phyloP scores from a whole-genome alignment of 2,888 invertebrate genomes.

The Calameuta idolon region DNA sequence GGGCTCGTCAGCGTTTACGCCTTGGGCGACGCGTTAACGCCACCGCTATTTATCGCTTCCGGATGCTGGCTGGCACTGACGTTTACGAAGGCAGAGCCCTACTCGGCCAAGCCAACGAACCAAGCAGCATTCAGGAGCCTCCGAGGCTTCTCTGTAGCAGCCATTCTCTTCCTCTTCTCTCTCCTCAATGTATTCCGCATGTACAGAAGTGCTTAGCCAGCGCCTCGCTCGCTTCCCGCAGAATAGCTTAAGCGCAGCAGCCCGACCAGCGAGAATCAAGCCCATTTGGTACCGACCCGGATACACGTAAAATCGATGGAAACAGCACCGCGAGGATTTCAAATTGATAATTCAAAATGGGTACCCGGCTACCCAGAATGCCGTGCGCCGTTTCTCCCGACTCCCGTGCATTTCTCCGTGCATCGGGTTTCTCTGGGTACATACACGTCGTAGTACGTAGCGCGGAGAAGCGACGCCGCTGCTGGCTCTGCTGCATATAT shows the following conservation, averaged over 20 bases:
- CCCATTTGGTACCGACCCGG: neutral
- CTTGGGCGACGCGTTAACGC: neutral
- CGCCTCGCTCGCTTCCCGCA: constrained; percentile 23
- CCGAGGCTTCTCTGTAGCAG: neutral
- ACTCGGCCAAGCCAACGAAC: neutral
- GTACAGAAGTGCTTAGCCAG: constrained; percentile 41
- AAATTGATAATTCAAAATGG: neutral
- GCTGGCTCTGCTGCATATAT: neutral
- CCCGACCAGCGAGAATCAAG: neutral
- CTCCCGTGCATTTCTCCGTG: no score
- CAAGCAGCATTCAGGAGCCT: neutral
- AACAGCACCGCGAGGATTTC: neutral
- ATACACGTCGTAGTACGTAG: neutral
- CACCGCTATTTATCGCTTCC: constrained; percentile 47
- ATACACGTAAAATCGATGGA: neutral
- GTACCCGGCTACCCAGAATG: neutral
- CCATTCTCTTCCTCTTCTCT: constrained; percentile 12
- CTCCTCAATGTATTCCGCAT: constrained; percentile 26
- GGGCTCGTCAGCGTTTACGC: neutral
- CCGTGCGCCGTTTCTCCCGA: neutral
- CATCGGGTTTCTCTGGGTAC: neutral
- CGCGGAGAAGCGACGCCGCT: neutral
- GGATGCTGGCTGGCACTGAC: constrained; percentile 37
- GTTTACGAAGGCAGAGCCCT: constrained; percentile 27
- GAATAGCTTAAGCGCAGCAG: neutral